phyloP scores from a whole-genome alignment of 2,113 vertebrate genomes.

The Nothoprocta pentlandii region DNA sequence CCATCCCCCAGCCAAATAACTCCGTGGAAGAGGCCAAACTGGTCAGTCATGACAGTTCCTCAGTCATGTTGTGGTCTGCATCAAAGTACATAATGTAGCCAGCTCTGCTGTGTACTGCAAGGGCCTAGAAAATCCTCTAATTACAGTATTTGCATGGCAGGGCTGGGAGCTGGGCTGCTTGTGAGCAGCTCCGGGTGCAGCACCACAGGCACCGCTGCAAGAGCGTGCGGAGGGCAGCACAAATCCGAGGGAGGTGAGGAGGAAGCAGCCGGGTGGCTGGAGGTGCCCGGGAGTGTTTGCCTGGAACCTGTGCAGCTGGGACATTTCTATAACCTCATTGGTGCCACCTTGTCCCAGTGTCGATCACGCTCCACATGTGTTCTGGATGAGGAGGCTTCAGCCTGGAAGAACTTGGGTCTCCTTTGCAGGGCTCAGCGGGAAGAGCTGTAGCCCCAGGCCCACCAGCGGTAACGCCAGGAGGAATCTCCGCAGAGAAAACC shows the following conservation, averaged over 20 bases:
- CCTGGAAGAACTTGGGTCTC: fast-evolving
- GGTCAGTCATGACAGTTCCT: neutral
- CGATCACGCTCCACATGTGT: neutral
- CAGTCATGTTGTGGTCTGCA: neutral
- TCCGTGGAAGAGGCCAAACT: neutral
- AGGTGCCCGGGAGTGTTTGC: neutral
- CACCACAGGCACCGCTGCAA: fast-evolving
- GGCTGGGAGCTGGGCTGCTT: neutral
- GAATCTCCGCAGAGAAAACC: neutral
- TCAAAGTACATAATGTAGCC: neutral
- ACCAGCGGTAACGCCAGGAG: fast-evolving
- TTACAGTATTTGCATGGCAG: neutral
- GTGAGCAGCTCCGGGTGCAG: neutral
- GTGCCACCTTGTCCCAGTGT: neutral
- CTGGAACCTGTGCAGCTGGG: neutral
- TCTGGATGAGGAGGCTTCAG: neutral
- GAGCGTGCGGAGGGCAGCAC: neutral
- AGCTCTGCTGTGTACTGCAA: fast-evolving
- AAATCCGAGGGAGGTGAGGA: fast-evolving
- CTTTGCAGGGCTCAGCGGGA: fast-evolving
- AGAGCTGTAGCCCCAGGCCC: neutral
- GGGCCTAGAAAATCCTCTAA: neutral
- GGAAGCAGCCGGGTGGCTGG: neutral
- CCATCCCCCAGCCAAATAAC: neutral
- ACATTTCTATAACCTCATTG: fast-evolving